phyloP scores from a whole-genome alignment of 2,888 invertebrate species.

The Drosophila mulleri region DNA sequence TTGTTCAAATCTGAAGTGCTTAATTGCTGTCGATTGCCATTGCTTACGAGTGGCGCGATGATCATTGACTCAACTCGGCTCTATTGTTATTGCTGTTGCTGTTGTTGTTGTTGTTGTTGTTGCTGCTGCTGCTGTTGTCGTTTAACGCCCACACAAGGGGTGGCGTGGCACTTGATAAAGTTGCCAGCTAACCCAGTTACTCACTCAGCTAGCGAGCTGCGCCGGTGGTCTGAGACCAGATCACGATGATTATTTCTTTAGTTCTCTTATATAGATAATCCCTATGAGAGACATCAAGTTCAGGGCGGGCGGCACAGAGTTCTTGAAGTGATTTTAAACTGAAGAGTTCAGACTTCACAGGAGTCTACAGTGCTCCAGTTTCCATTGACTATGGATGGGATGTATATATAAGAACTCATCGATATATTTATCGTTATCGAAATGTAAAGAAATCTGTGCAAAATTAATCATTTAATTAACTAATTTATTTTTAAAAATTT shows the following conservation, averaged over 20 bases:
- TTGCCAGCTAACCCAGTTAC: slow-evolving; percentile 14
- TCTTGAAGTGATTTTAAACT: too few relatives aligned
- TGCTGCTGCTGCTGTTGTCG: slow-evolving; percentile 2
- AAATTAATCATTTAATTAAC: too few relatives aligned
- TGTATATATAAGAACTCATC: too few relatives aligned
- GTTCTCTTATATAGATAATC: background rate
- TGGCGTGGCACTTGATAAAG: slow-evolving; percentile 25
- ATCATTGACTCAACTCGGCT: slow-evolving; percentile 14
- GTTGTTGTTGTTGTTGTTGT: background rate
- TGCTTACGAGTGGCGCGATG: slow-evolving; percentile 8
- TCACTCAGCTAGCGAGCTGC: background rate
- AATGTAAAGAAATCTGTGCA: too few relatives aligned
- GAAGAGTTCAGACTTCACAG: too few relatives aligned
- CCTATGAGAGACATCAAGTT: background rate
- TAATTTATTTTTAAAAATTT: too few relatives aligned
- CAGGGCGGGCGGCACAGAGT: too few relatives aligned
- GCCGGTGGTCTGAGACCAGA: slow-evolving; percentile 36
- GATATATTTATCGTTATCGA: too few relatives aligned
- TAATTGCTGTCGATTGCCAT: slow-evolving; percentile 66
- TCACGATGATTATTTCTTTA: background rate
- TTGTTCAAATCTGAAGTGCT: slow-evolving; percentile 60
- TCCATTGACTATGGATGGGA: too few relatives aligned
- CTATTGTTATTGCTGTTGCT: slow-evolving; percentile 14
- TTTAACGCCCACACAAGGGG: slow-evolving; percentile 39
- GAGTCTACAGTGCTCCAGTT: too few relatives aligned